Evolutionary conservation across 2,888 invertebrate species (phyloP).

Genomic region (Apodemia mormo): DNA sequence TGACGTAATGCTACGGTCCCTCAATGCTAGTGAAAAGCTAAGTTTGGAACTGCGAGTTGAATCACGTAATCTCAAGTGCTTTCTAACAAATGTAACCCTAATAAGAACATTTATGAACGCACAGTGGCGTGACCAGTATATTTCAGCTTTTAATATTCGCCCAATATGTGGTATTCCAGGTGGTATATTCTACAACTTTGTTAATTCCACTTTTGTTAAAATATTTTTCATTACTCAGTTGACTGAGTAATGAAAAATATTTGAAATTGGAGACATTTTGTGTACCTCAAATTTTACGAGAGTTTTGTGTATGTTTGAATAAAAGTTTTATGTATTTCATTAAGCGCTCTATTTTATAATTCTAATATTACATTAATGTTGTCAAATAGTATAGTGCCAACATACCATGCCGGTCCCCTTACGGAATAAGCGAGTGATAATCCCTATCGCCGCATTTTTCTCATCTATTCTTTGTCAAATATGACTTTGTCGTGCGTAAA

Average conservation of each 20-base stretch:
- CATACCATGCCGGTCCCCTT: background rate
- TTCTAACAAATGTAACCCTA: conserved; percentile 51
- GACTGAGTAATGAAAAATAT: conserved; percentile 42
- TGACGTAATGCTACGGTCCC: conserved; percentile 32
- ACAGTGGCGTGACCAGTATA: conserved; percentile 60
- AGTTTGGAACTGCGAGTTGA: conserved; percentile 35
- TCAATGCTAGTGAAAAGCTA: conserved; percentile 34
- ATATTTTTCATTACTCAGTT: conserved; percentile 57
- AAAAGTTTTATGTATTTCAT: conserved; percentile 51
- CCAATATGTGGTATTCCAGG: conserved; percentile 57
- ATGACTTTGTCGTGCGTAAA: no score
- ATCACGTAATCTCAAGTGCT: conserved; percentile 54
- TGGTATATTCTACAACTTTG: conserved; percentile 57
- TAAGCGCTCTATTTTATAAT: conserved; percentile 1
- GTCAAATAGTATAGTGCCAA: background rate
- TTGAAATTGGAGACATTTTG: conserved; percentile 59
- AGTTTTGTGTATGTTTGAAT: conserved; percentile 46
- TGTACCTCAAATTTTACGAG: conserved; percentile 28
- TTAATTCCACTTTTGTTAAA: conserved; percentile 55
- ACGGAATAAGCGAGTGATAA: no score
- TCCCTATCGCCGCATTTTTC: no score
- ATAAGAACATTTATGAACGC: conserved; percentile 66
- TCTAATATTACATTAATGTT: background rate
- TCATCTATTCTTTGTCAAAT: no score
- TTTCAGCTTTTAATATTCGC: conserved; percentile 74